phyloP scores from a whole-genome alignment of 2,113 vertebrate genomes.

The Zapus hudsonius region DNA sequence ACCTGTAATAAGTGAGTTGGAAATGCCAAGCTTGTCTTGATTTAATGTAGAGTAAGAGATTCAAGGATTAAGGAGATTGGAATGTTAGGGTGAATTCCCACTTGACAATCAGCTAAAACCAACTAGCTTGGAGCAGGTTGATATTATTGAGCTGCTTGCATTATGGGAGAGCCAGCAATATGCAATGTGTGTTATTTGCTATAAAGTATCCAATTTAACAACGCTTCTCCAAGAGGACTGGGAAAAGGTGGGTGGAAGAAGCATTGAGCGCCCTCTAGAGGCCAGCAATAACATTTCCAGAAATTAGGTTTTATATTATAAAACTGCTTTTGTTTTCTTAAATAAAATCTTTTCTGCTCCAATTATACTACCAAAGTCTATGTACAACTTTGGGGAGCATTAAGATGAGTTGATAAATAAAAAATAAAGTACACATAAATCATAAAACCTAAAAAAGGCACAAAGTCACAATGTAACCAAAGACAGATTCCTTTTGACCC shows the following conservation, averaged over 20 bases:
- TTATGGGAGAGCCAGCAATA: neutral
- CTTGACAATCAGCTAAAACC: neutral
- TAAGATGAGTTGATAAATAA: neutral
- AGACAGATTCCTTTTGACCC: neutral
- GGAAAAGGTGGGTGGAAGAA: neutral
- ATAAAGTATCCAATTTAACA: neutral
- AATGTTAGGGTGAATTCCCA: neutral
- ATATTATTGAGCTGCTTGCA: neutral
- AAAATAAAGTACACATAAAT: neutral
- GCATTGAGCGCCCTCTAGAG: constrained; percentile 55
- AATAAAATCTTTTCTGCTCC: neutral
- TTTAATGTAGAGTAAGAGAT: no score
- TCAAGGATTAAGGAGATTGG: neutral
- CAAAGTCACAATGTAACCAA: neutral
- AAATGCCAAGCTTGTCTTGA: no score
- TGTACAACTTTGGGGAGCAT: neutral
- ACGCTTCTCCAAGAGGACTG: neutral
- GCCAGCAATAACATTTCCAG: neutral
- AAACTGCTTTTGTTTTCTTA: neutral
- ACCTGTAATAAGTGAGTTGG: no score
- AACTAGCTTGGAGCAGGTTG: neutral
- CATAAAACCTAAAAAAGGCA: neutral
- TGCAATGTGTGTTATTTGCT: no score
- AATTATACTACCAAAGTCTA: neutral
- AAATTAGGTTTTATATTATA: neutral